phyloP scores from a whole-genome alignment of 1,140 invertebrate species.

The Drosophila oshimai region DNA sequence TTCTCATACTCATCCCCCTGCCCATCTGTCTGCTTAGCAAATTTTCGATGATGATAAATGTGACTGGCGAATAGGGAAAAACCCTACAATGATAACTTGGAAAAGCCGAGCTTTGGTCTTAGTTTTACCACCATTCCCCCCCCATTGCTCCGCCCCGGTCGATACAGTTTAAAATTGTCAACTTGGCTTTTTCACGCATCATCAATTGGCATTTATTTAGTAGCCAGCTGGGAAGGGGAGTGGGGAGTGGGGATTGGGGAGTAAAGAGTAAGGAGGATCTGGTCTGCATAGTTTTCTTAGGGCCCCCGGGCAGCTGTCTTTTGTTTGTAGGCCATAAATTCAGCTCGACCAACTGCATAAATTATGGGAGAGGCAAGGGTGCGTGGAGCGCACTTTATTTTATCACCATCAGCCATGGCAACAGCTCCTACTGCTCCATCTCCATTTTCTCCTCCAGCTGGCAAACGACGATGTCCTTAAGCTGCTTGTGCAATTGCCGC shows the following conservation, averaged over 20 bases:
- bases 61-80: constrained; percentile 18
- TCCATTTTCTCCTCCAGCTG: neutral
- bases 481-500: constrained; percentile 77
- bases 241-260: no score
- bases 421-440: neutral
- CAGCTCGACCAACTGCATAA: constrained; percentile 56
- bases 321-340: constrained; percentile 79
- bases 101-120: constrained; percentile 14
- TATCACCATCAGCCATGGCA: constrained; percentile 40
- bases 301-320: constrained; percentile 58
- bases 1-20: neutral
- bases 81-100: constrained; percentile 28
- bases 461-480: constrained; percentile 44
- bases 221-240: constrained; percentile 52
- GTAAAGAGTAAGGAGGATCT: no score
- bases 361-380: constrained; percentile 62
- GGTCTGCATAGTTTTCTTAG: constrained; percentile 48
- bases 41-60: constrained; percentile 79
- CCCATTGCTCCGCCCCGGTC: neutral
- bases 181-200: constrained; percentile 72
- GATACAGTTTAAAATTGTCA: constrained; percentile 78
- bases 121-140: neutral
- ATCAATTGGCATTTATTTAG: constrained; percentile 78
- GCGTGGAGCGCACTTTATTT: constrained; percentile 65
- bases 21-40: constrained; percentile 45